phyloP scores from a whole-genome alignment of 2,113 vertebrate genomes.

The Fulmarus glacialis region DNA sequence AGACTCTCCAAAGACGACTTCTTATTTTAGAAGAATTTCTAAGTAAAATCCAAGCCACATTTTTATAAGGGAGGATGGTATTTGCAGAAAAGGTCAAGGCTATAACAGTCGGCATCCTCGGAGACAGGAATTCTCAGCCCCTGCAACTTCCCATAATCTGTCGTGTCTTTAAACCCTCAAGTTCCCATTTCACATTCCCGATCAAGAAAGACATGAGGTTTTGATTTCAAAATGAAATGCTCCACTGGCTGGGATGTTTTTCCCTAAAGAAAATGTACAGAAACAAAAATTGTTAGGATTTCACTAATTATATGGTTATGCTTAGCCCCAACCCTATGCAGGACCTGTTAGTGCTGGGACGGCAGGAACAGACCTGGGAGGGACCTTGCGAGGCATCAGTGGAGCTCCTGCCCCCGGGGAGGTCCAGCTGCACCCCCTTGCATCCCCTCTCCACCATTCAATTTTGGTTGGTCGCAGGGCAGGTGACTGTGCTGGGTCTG shows the following conservation, averaged over 20 bases:
- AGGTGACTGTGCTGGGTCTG: neutral
- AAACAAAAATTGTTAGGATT: neutral
- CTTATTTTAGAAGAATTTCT: constrained; percentile 51
- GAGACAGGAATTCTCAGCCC: constrained; percentile 62
- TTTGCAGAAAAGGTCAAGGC: constrained; percentile 62
- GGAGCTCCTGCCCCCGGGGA: neutral
- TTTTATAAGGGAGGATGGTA: constrained; percentile 58
- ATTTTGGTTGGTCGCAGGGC: neutral
- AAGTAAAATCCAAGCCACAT: constrained; percentile 46
- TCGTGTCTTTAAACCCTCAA: constrained; percentile 55
- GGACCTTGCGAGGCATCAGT: neutral
- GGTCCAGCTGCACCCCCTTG: neutral
- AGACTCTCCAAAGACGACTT: neutral
- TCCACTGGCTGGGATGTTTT: neutral
- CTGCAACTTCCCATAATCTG: constrained; percentile 57
- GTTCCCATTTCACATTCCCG: constrained; percentile 47
- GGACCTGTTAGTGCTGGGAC: neutral
- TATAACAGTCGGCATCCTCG: constrained; percentile 32
- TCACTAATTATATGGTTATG: neutral
- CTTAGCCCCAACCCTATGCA: neutral
- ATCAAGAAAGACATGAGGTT: constrained; percentile 13
- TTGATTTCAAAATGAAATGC: neutral
- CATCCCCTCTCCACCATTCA: neutral
- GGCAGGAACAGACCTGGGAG: neutral
- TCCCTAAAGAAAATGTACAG: neutral